Evolutionary conservation across 2,888 invertebrate species (phyloP).

Genomic region (Drosophila leonis): DNA sequence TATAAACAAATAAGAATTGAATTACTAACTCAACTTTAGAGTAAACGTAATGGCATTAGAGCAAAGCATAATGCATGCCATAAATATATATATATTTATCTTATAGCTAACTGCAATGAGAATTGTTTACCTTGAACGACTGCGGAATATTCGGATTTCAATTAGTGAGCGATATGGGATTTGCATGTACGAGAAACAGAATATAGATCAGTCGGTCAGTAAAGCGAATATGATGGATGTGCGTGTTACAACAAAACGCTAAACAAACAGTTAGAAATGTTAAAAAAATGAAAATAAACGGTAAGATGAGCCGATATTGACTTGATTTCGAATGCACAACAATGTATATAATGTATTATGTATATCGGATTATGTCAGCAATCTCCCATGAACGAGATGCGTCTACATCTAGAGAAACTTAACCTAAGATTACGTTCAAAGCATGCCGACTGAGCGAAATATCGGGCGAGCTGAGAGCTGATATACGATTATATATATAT

Average conservation of each 20-base stretch:
- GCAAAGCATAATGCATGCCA: conserved; percentile 2
- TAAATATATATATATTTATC: conserved; percentile 4
- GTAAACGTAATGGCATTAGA: neutral
- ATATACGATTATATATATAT: conserved; percentile 5
- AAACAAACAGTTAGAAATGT: conserved; percentile 45
- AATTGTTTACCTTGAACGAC: conserved; percentile 77
- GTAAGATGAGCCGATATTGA: conserved; percentile 45
- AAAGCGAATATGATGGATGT: conserved; percentile 32
- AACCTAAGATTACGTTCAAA: conserved; percentile 44
- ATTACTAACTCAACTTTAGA: conserved; percentile 10
- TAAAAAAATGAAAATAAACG: conserved; percentile 39
- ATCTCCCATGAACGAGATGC: conserved; percentile 39
- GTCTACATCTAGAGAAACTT: conserved; percentile 44
- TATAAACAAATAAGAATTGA: neutral
- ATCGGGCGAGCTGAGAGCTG: conserved; percentile 44
- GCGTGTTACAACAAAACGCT: conserved; percentile 43
- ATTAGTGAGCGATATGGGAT: conserved; percentile 43
- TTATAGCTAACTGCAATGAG: conserved; percentile 12
- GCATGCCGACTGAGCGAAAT: conserved; percentile 68
- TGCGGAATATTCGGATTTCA: conserved; percentile 41
- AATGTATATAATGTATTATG: conserved; percentile 48
- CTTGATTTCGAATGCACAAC: conserved; percentile 49
- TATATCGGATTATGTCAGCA: conserved; percentile 13
- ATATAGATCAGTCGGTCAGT: conserved; percentile 67
- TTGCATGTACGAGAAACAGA: conserved; percentile 72